Evolutionary conservation across 2,113 vertebrate species (phyloP), one percentile per base, ranked within the genome.

Genomic region (Excalfactoria chinensis): DNA sequence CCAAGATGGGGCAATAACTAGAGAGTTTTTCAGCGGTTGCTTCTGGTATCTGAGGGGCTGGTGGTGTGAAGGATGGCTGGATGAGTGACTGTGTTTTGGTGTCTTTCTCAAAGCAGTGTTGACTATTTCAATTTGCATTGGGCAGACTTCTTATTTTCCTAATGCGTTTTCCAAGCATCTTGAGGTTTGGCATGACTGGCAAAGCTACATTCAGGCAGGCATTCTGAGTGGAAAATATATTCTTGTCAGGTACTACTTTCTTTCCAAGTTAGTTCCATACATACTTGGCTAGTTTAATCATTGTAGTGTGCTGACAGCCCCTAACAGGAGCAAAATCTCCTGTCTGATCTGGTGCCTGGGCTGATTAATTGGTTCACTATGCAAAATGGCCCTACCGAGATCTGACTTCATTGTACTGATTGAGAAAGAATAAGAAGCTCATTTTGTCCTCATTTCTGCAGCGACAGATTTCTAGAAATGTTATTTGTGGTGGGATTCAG

Each of bases 331-430:
- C 0, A 0, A 93, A 93, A 78, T 73, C 30, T 43, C 88, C 92
- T 92, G 62, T 89, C 87, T 95, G 89, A 93, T 92, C 67, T 89
- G 67, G 12, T 79, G 87, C 89, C 81, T 89, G 74, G 43, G 32
- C 78, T 91, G 89, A 95, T 95, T 93, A 95, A 87, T 85, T 89
- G 58, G 21, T 92, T 93, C 68, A 49, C 93, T 85, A 62, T 83
- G 89, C 82, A 96, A 91, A 95, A 93, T 66, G 68, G 58, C 59
- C 41, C 87, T 91, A 83, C 49, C 5, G 4, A 95, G 87, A 46
- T 89, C 78, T 85, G 48, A 53, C 63, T 89, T 87, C 66, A 91
- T 72, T 82, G 40, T 77, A 46, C 43, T 34, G 71, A 72, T 30
- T 85, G 82, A 84, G 69, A 55, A 86, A 89, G 91, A 90, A 60